Evolutionary conservation across 1,140 invertebrate species (phyloP), one percentile per base, ranked within the genome.

Genomic region (Drosophila parvula): DNA sequence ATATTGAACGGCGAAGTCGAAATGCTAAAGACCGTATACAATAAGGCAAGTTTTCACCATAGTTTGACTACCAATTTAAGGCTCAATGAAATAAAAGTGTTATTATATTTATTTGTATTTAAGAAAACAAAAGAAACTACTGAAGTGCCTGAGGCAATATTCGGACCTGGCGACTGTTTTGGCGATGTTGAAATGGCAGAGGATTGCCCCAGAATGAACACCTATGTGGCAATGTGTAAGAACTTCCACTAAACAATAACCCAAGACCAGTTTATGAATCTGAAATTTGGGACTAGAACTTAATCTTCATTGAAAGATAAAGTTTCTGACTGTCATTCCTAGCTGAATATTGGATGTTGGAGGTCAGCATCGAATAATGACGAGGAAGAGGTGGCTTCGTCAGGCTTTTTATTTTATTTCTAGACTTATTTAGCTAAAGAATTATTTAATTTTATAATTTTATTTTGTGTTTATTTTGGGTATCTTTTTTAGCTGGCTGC

Each of bases 1-100:
- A 75, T 91, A 34, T 48, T 91, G 0, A 91, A 74, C 51, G 89
- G 89, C 0, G 89, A 91, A 16, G 73, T 91, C 1, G 89, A 91
- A 56, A 77, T 91, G 77, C 71, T 57, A 0, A 68, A 47, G 34
- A 77, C 8, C 1, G 22, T 68, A 7, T 53, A 36, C 4, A 80
- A 83, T 9, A 84, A 80, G 73, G 81, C 79, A 43, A 18, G 34
- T 27, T 58, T 28, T 0, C 4, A 5, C 2, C 10, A 9, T 36
- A n/a, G n/a, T n/a, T n/a, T 55, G 3, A 8, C 10, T 5, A 16
- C 1, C 9, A 18, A n/a, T 18, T 32, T 32, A 2, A 32, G 1
- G 0, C 5, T n/a, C 5, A 6, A 10, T 9, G 0, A 48, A 4
- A 9, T 5, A n/a, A 10, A 16, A 0, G 5, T 51, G 12, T 34